These are phyloP conservation scores for Ophion ventricosus DNA, from an alignment of 2,888 invertebrate species.

Conservation along the genomic window DNA sequence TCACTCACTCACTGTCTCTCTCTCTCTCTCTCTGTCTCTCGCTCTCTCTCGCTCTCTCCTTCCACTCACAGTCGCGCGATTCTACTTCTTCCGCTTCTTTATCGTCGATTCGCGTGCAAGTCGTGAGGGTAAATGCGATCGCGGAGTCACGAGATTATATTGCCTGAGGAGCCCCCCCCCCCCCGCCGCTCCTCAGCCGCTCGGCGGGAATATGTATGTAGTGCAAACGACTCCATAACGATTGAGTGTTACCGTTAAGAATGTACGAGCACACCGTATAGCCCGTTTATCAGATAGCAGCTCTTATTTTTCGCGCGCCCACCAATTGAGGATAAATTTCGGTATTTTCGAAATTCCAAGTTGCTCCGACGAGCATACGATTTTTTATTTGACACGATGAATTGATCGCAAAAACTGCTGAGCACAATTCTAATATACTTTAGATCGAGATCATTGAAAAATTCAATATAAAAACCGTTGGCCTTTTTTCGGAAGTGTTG, in stretches of 20 bases:
- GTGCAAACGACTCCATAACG: constrained; percentile 50
- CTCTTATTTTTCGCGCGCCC: background rate
- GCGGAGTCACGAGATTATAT: constrained; percentile 57
- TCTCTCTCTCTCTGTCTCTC: background rate
- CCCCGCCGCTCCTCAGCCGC: background rate
- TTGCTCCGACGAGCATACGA: background rate
- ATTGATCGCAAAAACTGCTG: no score
- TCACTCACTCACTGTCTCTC: constrained; percentile 1
- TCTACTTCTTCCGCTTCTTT: constrained; percentile 54
- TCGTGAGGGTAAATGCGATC: constrained; percentile 38
- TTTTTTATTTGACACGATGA: background rate
- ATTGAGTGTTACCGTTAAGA: constrained; percentile 43
- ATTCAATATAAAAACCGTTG: no score
- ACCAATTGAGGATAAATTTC: background rate
- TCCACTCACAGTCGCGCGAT: constrained; percentile 1
- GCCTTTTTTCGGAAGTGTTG: no score
- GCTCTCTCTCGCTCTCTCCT: background rate
- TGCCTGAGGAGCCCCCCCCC: constrained; percentile 11
- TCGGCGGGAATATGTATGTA: constrained; percentile 26
- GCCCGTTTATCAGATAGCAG: constrained; percentile 5
- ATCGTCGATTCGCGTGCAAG: constrained; percentile 62
- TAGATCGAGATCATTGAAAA: no score
- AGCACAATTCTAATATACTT: no score
- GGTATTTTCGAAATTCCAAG: background rate
- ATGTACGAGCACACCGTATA: constrained; percentile 2